phyloP scores from a whole-genome alignment of 2,888 invertebrate genomes.

The Calameuta pallipes region DNA sequence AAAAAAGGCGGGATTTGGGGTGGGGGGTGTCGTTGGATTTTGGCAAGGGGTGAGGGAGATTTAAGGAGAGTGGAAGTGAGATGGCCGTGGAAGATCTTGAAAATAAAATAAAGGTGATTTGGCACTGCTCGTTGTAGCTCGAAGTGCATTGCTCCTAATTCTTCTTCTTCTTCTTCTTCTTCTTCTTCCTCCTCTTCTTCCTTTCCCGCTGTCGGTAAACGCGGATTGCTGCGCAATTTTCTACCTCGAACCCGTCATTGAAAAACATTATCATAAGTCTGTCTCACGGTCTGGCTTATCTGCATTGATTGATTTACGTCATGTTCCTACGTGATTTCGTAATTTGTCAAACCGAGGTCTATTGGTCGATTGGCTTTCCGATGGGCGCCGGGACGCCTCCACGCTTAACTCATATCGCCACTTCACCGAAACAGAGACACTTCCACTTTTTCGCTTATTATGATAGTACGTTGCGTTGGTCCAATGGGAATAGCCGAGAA shows the following conservation, averaged over 20 bases:
- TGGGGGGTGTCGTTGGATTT: slow-evolving; percentile 9
- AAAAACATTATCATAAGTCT: slow-evolving; percentile 24
- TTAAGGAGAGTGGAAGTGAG: slow-evolving; percentile 24
- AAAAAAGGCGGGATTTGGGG: slow-evolving; percentile 25
- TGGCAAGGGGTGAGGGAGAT: not conserved
- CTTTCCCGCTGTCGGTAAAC: not conserved
- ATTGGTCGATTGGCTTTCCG: slow-evolving; percentile 27
- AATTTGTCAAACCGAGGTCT: slow-evolving; percentile 29
- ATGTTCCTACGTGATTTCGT: slow-evolving; percentile 25
- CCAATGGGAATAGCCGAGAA: not conserved
- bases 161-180: not conserved
- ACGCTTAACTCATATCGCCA: slow-evolving; percentile 5
- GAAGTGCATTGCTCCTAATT: slow-evolving; percentile 30
- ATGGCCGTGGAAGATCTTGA: slow-evolving; percentile 30
- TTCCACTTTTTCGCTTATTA: not conserved
- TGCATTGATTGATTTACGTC: slow-evolving; percentile 44
- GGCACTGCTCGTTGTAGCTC: slow-evolving; percentile 18
- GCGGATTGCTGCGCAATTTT: slow-evolving; percentile 33
- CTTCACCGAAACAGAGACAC: not conserved
- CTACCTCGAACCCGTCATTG: slow-evolving; percentile 21
- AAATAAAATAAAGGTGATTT: slow-evolving; percentile 43
- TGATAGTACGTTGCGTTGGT: not conserved
- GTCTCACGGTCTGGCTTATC: slow-evolving; percentile 21
- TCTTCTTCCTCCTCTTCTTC: not conserved
- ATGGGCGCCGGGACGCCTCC: not conserved